Base-by-base conservation (phyloP, 2,888 invertebrate genomes). In the Athetis lepigone region DNA sequence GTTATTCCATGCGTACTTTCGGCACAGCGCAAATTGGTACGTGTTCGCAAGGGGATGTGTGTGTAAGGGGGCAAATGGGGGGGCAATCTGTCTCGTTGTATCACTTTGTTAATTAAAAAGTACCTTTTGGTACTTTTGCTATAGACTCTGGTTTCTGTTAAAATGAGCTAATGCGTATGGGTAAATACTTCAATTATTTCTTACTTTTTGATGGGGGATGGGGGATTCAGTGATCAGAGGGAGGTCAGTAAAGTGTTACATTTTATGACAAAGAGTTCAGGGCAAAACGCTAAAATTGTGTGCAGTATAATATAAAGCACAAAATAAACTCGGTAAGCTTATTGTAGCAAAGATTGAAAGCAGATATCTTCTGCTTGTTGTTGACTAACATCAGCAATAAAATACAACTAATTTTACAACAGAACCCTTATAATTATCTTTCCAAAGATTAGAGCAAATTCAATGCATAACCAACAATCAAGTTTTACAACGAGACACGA, bases 21-120 rank as follows among this genome's bases (percentile, higher is more conserved):
- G 87, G 84, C 90, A 91, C 94, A 94, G 94, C 94, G 85, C 94
- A 95, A 95, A 94, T 95, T 86, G 94, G 94, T 95, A 95, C 89
- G 94, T 94, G 79, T 58, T 52, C 29, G 61, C 60, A 75, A 70
- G 70, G 74, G 75, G 69, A 74, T 72, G 68, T 65, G 56, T 70
- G 57, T 75, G 39, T 29, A 33, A 60, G 61, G 66, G 66, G 59
- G 59, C 52, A 23, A n/a, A n/a, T n/a, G 46, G 55, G 56, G 60
- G 52, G 39, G 36, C 23, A 43, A 36, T 81, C 75, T 86, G 83
- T 86, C 84, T 83, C 81, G 70, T 85, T 80, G 69, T 63, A 60
- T 58, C 43, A 75, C 55, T 66, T 60, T 51, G 33, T 13, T 0
- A 33, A 29, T 13, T 0, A 33, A 29, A 29, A 11, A 29, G 1